These are phyloP conservation scores for Trachelus tabidus DNA, from an alignment of 2,888 invertebrate genomes.

Conservation along the genomic window DNA sequence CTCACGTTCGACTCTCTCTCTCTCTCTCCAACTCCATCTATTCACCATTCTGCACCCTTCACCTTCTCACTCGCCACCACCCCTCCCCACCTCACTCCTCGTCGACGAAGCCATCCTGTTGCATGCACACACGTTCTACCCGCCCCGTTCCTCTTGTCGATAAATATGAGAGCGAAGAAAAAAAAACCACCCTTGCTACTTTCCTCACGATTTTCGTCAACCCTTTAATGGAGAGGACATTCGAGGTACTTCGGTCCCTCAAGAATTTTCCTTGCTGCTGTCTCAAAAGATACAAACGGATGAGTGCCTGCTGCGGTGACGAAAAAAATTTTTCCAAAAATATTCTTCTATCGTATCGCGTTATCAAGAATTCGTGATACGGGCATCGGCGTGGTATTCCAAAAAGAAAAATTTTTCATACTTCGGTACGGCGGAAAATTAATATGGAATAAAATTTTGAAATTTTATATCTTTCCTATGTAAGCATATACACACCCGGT, in stretches of 20 bases:
- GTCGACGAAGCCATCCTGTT: neutral
- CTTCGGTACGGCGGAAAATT: too few relatives aligned
- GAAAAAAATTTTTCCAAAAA: neutral
- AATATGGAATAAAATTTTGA: fast-evolving
- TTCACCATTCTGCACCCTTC: neutral
- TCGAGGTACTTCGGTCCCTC: neutral
- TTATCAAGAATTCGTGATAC: too few relatives aligned
- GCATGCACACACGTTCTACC: neutral
- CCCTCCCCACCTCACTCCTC: too few relatives aligned
- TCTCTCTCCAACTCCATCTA: neutral
- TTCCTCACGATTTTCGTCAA: neutral
- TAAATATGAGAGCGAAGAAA: neutral
- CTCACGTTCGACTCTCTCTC: neutral
- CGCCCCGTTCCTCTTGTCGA: neutral
- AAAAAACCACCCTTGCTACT: neutral
- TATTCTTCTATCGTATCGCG: neutral
- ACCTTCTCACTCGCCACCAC: neutral
- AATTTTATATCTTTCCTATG: too few relatives aligned
- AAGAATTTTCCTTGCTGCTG: neutral
- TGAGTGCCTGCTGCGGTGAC: fast-evolving
- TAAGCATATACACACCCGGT: too few relatives aligned
- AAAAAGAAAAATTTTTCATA: too few relatives aligned
- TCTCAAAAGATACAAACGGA: neutral
- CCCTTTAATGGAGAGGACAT: neutral
- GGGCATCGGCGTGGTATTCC: too few relatives aligned